phyloP scores from a whole-genome alignment of 2,113 vertebrate species.

The Turdus rufiventris region DNA sequence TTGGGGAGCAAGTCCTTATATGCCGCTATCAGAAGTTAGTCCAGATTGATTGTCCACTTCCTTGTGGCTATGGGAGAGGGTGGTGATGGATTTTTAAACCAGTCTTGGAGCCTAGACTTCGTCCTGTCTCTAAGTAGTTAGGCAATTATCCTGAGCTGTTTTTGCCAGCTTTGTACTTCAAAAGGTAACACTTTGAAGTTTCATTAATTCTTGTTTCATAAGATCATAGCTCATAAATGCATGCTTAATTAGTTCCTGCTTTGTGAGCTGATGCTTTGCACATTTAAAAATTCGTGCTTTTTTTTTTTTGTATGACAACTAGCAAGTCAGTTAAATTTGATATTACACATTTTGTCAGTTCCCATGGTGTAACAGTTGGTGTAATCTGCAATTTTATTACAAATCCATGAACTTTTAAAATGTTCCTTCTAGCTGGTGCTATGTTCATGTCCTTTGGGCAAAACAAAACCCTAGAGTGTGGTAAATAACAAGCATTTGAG shows the following conservation, averaged over 20 bases:
- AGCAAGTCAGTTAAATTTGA: not conserved
- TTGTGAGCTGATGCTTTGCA: constrained; percentile 3
- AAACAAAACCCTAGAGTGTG: not conserved
- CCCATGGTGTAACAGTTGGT: not conserved
- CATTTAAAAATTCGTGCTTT: not conserved
- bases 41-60: not conserved
- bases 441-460: not conserved
- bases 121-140: not conserved
- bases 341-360: not conserved
- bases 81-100: not conserved
- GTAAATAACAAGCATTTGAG: not conserved
- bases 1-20: constrained; percentile 15
- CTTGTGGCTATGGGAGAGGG: not conserved
- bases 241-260: constrained; percentile 33
- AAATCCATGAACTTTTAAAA: constrained; percentile 18
- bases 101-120: not conserved
- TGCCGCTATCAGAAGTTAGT: not conserved
- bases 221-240: constrained; percentile 28
- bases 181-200: constrained; percentile 43
- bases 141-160: not conserved
- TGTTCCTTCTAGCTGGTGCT: not conserved
- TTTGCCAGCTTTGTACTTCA: constrained; percentile 39
- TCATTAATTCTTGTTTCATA: constrained; percentile 47
- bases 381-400: constrained; percentile 15
- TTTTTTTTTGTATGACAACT: not conserved